Evolutionary conservation across 2,888 invertebrate species (phyloP).

Genomic region (Drosophila prolongata): DNA sequence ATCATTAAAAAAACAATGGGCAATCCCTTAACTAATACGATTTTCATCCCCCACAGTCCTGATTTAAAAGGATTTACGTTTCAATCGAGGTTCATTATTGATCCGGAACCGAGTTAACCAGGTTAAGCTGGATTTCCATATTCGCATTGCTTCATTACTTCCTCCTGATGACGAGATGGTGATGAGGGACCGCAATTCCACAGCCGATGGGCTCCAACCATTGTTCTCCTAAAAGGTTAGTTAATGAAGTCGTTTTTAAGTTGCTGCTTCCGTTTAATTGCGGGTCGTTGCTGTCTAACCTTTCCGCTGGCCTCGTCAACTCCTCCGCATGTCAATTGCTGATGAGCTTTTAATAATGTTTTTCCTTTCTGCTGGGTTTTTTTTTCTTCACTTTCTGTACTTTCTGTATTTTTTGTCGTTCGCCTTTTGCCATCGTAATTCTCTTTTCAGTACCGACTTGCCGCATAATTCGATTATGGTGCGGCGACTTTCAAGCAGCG

Average conservation of each 20-base stretch:
- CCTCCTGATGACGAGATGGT: conserved; percentile 12
- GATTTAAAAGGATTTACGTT: background rate
- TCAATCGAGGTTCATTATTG: conserved; percentile 7
- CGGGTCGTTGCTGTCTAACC: conserved; percentile 46
- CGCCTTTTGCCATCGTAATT: conserved; percentile 68
- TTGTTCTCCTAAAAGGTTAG: conserved; percentile 44
- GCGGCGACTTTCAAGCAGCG: conserved; percentile 72
- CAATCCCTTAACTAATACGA: background rate
- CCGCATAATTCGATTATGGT: conserved; percentile 73
- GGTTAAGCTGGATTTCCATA: conserved; percentile 24
- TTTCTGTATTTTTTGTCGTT: conserved; percentile 7
- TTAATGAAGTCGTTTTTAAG: conserved; percentile 70
- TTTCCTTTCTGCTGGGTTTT: conserved; percentile 29
- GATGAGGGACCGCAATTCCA: conserved; percentile 1
- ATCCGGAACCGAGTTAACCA: background rate
- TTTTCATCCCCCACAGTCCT: background rate
- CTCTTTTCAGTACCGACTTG: conserved; percentile 62
- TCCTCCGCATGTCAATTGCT: conserved; percentile 73
- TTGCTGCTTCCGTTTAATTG: conserved; percentile 73
- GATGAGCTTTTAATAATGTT: conserved; percentile 79
- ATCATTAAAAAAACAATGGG: too few relatives aligned
- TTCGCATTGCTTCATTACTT: conserved; percentile 8
- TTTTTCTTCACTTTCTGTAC: conserved; percentile 1
- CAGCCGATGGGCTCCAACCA: background rate
- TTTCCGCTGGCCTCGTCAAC: conserved; percentile 37